A percentile compares a stretch with the other conserved stretches of the same genome.
phyloP scores from a whole-genome alignment of 1,140 invertebrate species.

The Aporrectodea caliginosa region DNA sequence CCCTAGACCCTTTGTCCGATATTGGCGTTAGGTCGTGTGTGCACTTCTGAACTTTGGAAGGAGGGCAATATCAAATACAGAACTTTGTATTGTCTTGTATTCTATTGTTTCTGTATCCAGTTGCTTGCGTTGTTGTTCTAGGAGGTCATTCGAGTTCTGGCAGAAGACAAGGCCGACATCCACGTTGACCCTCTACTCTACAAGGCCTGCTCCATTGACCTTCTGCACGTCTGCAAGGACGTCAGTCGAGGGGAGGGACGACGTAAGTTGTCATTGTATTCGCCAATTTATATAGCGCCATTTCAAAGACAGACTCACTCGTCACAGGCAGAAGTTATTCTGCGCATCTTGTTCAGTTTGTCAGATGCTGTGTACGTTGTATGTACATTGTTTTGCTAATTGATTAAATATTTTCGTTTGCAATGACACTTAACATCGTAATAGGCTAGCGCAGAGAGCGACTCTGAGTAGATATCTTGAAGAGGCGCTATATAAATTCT shows the following conservation, averaged over 20 bases:
- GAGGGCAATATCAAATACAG: too few relatives aligned
- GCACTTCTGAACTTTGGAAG: too few relatives aligned
- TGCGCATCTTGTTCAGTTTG: not conserved
- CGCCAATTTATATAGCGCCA: not conserved
- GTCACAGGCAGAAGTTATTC: not conserved
- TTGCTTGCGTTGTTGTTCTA: constrained; percentile 38
- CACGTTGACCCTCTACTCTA: constrained; percentile 59
- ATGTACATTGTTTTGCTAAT: not conserved
- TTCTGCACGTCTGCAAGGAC: constrained; percentile 75
- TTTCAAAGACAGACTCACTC: not conserved
- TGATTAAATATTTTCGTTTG: not conserved
- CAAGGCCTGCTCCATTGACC: constrained; percentile 56
- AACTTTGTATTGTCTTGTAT: too few relatives aligned
- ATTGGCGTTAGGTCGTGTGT: too few relatives aligned
- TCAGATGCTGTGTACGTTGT: not conserved
- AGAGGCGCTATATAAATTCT: not conserved
- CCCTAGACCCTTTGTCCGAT: too few relatives aligned
- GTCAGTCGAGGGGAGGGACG: constrained; percentile 73
- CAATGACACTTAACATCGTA: not conserved
- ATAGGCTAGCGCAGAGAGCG: not conserved
- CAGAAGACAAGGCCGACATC: constrained; percentile 58
- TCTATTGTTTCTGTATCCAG: too few relatives aligned
- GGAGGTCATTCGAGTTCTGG: constrained; percentile 67
- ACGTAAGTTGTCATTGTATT: constrained; percentile 57
- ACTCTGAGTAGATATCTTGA: not conserved